These are phyloP conservation scores for Buceros bicornis DNA, from an alignment of 2,797 vertebrate genomes.

Conservation along the genomic window DNA sequence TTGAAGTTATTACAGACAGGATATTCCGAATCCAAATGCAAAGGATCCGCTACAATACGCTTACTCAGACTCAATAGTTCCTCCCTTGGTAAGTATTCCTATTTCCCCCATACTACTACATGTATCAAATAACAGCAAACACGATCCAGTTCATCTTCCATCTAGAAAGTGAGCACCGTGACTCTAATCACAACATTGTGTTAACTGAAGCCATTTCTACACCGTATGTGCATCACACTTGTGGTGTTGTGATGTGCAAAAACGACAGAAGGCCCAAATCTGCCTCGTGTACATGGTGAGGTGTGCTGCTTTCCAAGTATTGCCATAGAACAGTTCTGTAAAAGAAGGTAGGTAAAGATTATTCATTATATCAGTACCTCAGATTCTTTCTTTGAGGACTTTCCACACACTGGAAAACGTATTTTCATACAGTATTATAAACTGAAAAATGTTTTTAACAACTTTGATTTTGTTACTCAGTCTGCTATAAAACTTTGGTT, in stretches of 20 bases:
- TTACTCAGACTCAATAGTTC: neutral
- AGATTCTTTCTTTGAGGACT: neutral
- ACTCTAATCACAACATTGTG: neutral
- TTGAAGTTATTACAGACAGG: neutral
- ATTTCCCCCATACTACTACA: neutral
- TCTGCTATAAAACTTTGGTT: neutral
- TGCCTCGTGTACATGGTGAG: accelerated
- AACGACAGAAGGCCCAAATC: neutral
- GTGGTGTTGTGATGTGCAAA: neutral
- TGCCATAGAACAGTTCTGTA: neutral
- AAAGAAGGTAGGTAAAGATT: neutral
- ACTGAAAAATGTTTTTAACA: neutral
- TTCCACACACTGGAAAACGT: neutral
- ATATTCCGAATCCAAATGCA: neutral
- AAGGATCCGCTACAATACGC: accelerated
- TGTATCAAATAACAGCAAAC: neutral
- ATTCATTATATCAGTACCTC: neutral
- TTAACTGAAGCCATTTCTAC: neutral
- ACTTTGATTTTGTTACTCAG: neutral
- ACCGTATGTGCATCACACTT: neutral
- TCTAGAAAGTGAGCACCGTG: neutral
- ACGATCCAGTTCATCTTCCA: neutral
- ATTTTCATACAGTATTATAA: neutral
- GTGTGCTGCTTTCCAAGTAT: neutral
- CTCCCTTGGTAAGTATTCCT: neutral